These are phyloP conservation scores for Malurus leucopterus DNA, from an alignment of 2,797 vertebrate species.

Conservation along the genomic window DNA sequence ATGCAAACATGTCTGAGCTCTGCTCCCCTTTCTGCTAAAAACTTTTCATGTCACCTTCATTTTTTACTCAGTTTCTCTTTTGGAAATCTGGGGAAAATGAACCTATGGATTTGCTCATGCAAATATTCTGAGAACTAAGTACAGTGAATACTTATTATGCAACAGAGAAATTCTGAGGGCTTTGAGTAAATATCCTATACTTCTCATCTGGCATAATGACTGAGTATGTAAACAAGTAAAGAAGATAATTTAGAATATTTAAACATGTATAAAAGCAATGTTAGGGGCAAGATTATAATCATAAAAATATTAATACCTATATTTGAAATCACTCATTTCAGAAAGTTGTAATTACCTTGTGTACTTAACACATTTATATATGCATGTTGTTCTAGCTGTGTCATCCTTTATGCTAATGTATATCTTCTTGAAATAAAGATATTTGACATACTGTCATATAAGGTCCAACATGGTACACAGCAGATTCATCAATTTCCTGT, in stretches of 20 bases:
- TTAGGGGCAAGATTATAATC: background rate
- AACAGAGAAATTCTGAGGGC: background rate
- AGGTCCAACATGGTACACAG: constrained; percentile 66
- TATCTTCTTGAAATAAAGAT: constrained; percentile 55
- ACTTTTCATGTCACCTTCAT: background rate
- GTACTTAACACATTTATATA: background rate
- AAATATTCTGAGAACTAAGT: background rate
- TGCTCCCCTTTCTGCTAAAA: background rate
- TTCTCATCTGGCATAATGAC: background rate
- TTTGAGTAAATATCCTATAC: background rate
- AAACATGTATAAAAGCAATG: background rate
- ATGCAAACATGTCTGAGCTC: background rate
- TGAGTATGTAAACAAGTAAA: background rate
- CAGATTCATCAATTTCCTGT: constrained; percentile 80
- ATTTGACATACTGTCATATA: constrained; percentile 63
- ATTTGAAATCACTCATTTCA: background rate
- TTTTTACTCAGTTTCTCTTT: background rate
- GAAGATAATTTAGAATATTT: background rate
- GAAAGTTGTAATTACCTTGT: constrained; percentile 1
- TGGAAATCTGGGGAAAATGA: background rate
- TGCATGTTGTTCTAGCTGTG: background rate
- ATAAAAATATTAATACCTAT: background rate
- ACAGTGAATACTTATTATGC: background rate
- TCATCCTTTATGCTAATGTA: constrained; percentile 16
- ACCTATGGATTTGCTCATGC: background rate